Conservation (phyloP, 2,888 invertebrate species). For the Arctia plantaginis region DNA sequence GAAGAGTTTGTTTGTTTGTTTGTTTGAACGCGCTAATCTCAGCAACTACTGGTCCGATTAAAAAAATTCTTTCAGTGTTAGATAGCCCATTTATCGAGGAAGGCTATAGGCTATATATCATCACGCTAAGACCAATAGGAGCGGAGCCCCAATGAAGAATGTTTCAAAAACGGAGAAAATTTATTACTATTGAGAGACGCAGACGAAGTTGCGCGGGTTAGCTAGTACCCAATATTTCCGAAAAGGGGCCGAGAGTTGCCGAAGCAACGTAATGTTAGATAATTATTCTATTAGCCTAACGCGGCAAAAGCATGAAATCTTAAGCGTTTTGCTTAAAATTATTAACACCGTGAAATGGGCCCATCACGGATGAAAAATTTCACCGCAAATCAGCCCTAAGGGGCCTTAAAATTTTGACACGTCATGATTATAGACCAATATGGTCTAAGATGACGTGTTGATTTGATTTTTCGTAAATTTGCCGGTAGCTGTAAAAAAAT, state of each 20-base stretch:
- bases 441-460: conserved; percentile 18
- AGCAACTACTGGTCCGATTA: too few relatives aligned
- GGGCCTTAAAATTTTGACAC: conserved; percentile 48
- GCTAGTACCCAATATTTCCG: conserved; percentile 18
- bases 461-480: conserved; percentile 46
- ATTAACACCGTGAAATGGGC: conserved; percentile 60
- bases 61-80: too few relatives aligned
- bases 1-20: too few relatives aligned
- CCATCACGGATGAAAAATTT: conserved; percentile 54
- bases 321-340: conserved; percentile 50
- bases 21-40: too few relatives aligned
- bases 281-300: conserved; percentile 57
- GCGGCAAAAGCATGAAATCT: conserved; percentile 60
- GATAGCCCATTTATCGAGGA: too few relatives aligned
- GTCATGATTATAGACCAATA: conserved; percentile 28
- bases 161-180: too few relatives aligned
- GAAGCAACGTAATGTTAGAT: conserved; percentile 45
- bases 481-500: conserved; percentile 34
- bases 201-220: too few relatives aligned
- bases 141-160: too few relatives aligned
- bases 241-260: conserved; percentile 29
- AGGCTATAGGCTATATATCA: too few relatives aligned
- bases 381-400: conserved; percentile 32
- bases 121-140: too few relatives aligned
- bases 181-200: too few relatives aligned